Conservation (phyloP, 2,113 vertebrate species). For the Furnarius figulus region DNA sequence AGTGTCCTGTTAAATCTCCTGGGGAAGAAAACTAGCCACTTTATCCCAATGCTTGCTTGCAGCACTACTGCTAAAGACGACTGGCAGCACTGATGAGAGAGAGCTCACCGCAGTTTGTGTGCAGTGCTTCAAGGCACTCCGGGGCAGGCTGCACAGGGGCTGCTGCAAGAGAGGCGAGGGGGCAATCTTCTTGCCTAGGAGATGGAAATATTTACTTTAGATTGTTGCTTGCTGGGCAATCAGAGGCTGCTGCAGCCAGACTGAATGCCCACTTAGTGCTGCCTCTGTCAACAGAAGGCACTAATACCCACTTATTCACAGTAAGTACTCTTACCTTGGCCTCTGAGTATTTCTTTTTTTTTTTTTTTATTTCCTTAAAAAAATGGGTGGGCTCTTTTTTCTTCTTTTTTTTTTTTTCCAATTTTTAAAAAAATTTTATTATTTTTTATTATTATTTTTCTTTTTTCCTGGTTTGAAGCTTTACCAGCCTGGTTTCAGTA, state of each 20-base stretch:
- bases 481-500: background rate
- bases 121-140: accelerated
- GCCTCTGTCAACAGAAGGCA: constrained; percentile 23
- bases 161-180: no score
- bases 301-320: background rate
- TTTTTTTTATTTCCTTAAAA: no score
- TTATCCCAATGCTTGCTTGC: accelerated
- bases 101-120: accelerated
- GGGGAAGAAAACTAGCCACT: accelerated
- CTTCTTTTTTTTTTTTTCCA: background rate
- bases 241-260: background rate
- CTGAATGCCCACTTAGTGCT: background rate
- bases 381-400: no score
- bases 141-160: accelerated
- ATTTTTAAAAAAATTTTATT: no score
- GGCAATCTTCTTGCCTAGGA: background rate
- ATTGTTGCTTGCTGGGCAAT: background rate
- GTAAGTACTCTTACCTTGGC: background rate
- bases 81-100: accelerated
- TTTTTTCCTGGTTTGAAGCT: background rate
- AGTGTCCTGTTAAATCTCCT: background rate
- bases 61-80: accelerated
- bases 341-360: background rate
- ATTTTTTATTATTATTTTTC: no score
- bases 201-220: background rate